phyloP scores from a whole-genome alignment of 2,888 invertebrate species.

The Diadegma fenestrale region DNA sequence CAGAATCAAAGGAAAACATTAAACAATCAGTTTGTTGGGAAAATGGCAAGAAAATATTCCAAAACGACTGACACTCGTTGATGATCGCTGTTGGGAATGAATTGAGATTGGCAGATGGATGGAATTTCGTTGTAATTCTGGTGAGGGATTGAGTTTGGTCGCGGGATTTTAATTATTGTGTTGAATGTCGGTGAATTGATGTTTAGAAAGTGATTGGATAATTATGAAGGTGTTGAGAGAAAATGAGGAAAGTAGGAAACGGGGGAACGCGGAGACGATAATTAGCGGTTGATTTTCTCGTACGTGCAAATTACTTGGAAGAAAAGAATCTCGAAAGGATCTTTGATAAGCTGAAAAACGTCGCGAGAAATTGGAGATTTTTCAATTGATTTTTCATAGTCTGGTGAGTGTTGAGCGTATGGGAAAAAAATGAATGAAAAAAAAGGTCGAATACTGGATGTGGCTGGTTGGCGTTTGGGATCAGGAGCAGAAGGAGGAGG shows the following conservation, averaged over 20 bases:
- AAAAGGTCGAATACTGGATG: conserved; percentile 45
- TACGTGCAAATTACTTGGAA: background rate
- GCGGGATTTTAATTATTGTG: background rate
- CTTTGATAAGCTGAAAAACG: background rate
- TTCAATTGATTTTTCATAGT: conserved; percentile 12
- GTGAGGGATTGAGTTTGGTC: background rate
- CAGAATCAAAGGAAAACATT: background rate
- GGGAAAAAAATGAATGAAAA: conserved; percentile 20
- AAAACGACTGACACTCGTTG: background rate
- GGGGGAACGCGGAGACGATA: background rate
- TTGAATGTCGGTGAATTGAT: background rate
- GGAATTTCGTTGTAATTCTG: background rate
- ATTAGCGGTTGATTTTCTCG: background rate
- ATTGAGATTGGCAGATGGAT: background rate
- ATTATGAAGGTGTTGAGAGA: background rate
- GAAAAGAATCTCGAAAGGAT: background rate
- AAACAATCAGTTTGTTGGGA: background rate
- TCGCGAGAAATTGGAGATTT: conserved; percentile 1
- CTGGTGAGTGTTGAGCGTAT: conserved; percentile 18
- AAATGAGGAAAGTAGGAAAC: background rate
- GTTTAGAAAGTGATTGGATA: conserved; percentile 20
- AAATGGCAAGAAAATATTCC: background rate
- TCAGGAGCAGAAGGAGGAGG: conserved; percentile 16
- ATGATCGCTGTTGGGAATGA: background rate
- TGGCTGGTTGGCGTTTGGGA: conserved; percentile 26